Evolutionary conservation across 2,113 vertebrate species (phyloP), one percentile per base, ranked within the genome.

Genomic region (Podiceps cristatus): DNA sequence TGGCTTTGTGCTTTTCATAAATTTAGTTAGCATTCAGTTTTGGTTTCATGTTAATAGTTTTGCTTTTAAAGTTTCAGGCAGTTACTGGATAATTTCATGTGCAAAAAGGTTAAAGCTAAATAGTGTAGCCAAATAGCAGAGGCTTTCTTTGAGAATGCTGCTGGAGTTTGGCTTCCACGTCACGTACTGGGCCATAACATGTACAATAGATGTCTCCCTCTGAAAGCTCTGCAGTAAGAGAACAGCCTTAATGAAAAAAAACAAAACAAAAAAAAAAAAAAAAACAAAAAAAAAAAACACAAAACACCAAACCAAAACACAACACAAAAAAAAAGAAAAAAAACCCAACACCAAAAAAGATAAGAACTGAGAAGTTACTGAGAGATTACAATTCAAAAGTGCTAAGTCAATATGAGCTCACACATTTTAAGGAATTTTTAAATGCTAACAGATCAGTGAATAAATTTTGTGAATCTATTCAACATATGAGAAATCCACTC

Each of bases 151-250:
- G 88, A 72, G 75, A 89, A 89, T 78, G 42, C 40, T 94, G 56
- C 27, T 91, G 42, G 27, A 53, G 29, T 96, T 97, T 95, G 87
- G 28, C n/a, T 87, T 94, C 63, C 95, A 88, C 52, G 45, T 82
- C 74, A 90, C 25, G 71, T 93, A 52, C 56, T 83, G 45, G 64
- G n/a, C 90, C 55, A 90, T 96, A 87, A 87, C 71, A 92, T 91
- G 89, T 86, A 94, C 96, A 97, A 97, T 80, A 96, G 50, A 89
- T 82, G 79, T 71, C 84, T 96, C 40, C 64, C 29, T 73, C 83
- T 55, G 64, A 86, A 94, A 97, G 47, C 60, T 86, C 86, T 75
- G 90, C 42, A 85, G 86, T 85, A 62, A 79, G 52, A 84, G 45
- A 81, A 55, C 5, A 53, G 15, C 83, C 78, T 93, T 96, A 37